phyloP scores from a whole-genome alignment of 1,140 invertebrate genomes.

The Drosophila pseudoananassae region DNA sequence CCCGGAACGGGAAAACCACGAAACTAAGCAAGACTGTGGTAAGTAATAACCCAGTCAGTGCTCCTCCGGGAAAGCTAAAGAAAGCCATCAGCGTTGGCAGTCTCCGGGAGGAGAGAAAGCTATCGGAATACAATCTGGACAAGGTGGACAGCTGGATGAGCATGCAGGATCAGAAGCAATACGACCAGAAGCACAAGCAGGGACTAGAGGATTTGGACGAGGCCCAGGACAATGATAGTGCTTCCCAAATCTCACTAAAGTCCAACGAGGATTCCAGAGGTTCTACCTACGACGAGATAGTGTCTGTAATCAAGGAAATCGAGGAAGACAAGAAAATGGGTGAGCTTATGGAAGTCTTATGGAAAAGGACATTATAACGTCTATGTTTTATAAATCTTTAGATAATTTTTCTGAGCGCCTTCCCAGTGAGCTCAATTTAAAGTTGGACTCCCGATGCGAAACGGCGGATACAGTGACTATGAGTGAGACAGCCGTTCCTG shows the following conservation, averaged over 20 bases:
- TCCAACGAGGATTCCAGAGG: slow-evolving; percentile 75
- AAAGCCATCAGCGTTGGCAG: slow-evolving; percentile 68
- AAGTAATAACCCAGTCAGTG: not conserved
- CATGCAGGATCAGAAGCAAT: slow-evolving; percentile 72
- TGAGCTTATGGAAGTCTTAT: not conserved
- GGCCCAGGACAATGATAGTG: slow-evolving; percentile 51
- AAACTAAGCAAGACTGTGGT: slow-evolving; percentile 24
- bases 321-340: slow-evolving; percentile 82
- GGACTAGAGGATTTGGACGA: slow-evolving; percentile 52
- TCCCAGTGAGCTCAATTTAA: slow-evolving; percentile 64
- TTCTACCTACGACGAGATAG: slow-evolving; percentile 82
- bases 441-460: slow-evolving; percentile 61
- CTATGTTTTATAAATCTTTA: slow-evolving; percentile 1
- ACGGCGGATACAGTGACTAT: slow-evolving; percentile 57
- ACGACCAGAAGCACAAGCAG: slow-evolving; percentile 59
- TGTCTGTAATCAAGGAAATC: slow-evolving; percentile 83
- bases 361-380: not conserved
- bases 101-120: slow-evolving; percentile 71
- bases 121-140: slow-evolving; percentile 82
- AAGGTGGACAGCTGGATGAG: slow-evolving; percentile 84
- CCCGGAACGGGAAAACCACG: slow-evolving; percentile 23
- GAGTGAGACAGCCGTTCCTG: slow-evolving; percentile 39
- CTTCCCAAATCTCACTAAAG: slow-evolving; percentile 64
- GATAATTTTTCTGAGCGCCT: slow-evolving; percentile 74
- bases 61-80: slow-evolving; percentile 51